Evolutionary conservation across 2,113 vertebrate species (phyloP).

Genomic region (Morone saxatilis): DNA sequence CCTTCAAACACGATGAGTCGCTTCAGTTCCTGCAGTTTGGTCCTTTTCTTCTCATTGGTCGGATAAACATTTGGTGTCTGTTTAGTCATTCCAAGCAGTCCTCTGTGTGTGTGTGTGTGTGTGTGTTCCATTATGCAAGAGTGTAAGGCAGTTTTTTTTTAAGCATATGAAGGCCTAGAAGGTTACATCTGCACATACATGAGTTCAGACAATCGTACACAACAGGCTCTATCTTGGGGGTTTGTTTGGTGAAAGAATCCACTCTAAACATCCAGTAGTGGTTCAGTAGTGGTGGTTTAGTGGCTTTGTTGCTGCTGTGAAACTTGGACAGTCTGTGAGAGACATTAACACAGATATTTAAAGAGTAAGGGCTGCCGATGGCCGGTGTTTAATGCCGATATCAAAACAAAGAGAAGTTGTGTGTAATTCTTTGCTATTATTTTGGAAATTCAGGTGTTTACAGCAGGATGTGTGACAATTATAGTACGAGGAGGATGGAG

Average conservation of each 20-base stretch:
- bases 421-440: too few relatives aligned
- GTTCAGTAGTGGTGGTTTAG: too few relatives aligned
- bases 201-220: not conserved
- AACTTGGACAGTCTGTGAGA: too few relatives aligned
- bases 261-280: not conserved
- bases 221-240: slow-evolving; percentile 1
- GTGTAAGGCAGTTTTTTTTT: slow-evolving; percentile 3
- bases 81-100: slow-evolving; percentile 24
- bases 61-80: not conserved
- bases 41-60: slow-evolving; percentile 15
- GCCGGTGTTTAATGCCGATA: too few relatives aligned
- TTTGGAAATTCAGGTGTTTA: too few relatives aligned
- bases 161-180: not conserved
- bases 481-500: too few relatives aligned
- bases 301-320: too few relatives aligned
- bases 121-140: slow-evolving; percentile 35
- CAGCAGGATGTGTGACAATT: too few relatives aligned
- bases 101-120: not conserved
- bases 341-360: too few relatives aligned
- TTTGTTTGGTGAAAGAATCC: not conserved
- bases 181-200: slow-evolving; percentile 11
- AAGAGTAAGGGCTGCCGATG: too few relatives aligned
- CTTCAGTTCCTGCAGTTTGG: slow-evolving; percentile 4
- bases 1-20: not conserved
- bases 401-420: too few relatives aligned